A percentile compares a stretch with the other conserved stretches of the same genome.
Evolutionary conservation across 2,113 vertebrate genomes (phyloP).

Genomic region (Cariama cristata): DNA sequence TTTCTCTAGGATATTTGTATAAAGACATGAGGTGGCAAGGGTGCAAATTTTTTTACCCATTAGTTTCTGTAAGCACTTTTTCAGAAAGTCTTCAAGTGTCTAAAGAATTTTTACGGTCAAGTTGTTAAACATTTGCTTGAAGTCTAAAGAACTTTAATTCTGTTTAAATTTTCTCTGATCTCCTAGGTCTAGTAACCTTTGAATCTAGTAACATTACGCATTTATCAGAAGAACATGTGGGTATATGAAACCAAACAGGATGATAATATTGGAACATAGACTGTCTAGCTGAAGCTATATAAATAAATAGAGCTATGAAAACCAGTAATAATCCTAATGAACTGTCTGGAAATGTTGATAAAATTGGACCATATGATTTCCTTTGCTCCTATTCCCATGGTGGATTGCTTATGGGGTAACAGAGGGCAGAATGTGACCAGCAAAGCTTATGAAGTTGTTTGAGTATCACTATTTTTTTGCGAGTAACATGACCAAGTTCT

Average conservation of each 20-base stretch:
- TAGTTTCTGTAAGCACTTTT: not conserved
- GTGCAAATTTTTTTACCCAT: not conserved
- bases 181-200: not conserved
- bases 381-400: not conserved
- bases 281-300: not conserved
- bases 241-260: not conserved
- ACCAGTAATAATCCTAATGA: not conserved
- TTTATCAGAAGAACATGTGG: not conserved
- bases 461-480: not conserved
- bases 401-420: not conserved
- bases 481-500: not conserved
- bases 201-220: not conserved
- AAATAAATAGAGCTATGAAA: not conserved
- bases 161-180: not conserved
- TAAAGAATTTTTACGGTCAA: not conserved
- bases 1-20: not conserved
- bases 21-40: not conserved
- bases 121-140: not conserved
- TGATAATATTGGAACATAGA: not conserved
- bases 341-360: not conserved
- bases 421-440: not conserved
- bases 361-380: not conserved
- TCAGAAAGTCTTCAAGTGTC: not conserved
- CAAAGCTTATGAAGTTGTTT: not conserved
- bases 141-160: not conserved